Evolutionary conservation across 2,797 vertebrate genomes (phyloP).

Genomic region (Eulemur mongoz): DNA sequence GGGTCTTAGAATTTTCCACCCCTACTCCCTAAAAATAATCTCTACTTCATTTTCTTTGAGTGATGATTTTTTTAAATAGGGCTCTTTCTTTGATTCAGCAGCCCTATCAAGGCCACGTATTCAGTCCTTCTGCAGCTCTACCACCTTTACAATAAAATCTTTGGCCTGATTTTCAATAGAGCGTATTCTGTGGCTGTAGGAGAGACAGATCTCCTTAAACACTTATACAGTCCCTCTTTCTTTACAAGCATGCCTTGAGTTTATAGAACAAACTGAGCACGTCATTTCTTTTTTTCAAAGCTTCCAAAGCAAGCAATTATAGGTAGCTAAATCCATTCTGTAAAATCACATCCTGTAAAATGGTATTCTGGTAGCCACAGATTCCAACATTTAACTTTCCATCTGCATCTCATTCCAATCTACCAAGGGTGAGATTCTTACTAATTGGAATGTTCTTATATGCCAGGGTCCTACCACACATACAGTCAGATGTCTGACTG

Average conservation of each 20-base stretch:
- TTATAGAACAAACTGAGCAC: background rate
- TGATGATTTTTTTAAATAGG: background rate
- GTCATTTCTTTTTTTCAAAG: background rate
- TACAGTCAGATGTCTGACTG: background rate
- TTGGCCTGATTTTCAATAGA: background rate
- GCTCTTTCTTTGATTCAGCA: background rate
- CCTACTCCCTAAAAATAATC: background rate
- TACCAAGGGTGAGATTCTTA: background rate
- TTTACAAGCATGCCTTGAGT: background rate
- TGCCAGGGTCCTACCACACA: background rate
- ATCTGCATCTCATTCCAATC: background rate
- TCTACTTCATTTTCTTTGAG: background rate
- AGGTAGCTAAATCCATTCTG: background rate
- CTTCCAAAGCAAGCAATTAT: conserved; percentile 8
- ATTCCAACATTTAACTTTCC: background rate
- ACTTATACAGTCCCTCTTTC: background rate
- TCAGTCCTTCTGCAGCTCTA: background rate
- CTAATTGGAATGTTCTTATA: background rate
- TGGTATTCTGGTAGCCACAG: background rate
- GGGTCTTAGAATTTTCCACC: background rate
- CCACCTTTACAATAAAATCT: background rate
- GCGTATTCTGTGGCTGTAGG: background rate
- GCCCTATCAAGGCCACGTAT: background rate
- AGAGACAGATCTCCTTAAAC: background rate
- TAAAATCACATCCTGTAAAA: background rate